These are phyloP conservation scores for Trachelus stipa DNA, from an alignment of 2,888 invertebrate species.

Conservation along the genomic window DNA sequence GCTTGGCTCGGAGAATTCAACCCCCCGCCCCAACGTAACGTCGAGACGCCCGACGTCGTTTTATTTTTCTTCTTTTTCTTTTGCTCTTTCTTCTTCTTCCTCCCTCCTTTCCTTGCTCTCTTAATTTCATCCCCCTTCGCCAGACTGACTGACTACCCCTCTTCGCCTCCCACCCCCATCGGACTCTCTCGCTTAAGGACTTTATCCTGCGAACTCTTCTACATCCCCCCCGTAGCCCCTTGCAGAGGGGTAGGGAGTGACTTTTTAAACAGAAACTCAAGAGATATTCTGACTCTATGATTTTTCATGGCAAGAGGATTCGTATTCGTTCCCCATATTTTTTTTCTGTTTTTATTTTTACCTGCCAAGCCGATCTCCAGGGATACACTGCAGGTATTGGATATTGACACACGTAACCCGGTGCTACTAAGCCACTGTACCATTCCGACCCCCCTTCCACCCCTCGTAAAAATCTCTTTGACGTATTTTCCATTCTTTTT, in stretches of 20 bases:
- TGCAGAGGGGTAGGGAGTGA: neutral
- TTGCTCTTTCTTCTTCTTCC: constrained; percentile 9
- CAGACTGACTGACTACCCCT: constrained; percentile 32
- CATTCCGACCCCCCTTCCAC: constrained; percentile 27
- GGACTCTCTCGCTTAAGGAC: constrained; percentile 30
- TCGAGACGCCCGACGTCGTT: neutral
- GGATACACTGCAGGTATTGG: constrained; percentile 31
- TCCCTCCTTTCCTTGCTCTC: constrained; percentile 22
- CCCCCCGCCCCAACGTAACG: constrained; percentile 40
- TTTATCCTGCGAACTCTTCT: constrained; percentile 4
- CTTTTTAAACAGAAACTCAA: neutral
- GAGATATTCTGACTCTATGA: neutral
- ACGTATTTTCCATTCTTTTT: neutral
- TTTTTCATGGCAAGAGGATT: neutral
- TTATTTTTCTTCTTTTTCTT: constrained; percentile 35
- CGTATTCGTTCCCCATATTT: neutral
- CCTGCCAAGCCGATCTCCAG: neutral
- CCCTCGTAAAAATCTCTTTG: constrained; percentile 19
- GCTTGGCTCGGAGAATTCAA: constrained; percentile 29
- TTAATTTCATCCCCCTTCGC: too few species aligned
- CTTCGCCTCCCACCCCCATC: constrained; percentile 7
- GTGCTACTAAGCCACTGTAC: constrained; percentile 24
- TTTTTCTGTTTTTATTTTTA: neutral
- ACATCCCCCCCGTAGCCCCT: neutral
- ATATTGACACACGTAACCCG: constrained; percentile 42